Percentiles rank a stretch among this genome's conserved stretches.
Evolutionary conservation across 1,140 invertebrate species (phyloP).

Genomic region (Drosophila sturtevanti): DNA sequence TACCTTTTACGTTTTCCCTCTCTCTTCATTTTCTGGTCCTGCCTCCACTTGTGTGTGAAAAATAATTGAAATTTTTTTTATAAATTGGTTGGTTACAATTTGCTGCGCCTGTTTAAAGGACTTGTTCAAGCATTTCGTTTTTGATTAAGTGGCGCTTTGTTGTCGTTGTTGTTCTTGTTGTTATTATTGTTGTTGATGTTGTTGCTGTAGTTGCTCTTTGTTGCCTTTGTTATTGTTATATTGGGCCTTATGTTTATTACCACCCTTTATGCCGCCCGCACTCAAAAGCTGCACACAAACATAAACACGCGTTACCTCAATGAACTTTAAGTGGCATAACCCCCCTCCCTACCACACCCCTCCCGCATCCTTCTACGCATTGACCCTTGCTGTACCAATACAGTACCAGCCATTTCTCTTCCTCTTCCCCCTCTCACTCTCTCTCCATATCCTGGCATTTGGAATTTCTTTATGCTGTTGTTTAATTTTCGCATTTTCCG

Average conservation of each 20-base stretch:
- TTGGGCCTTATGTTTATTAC: conserved; percentile 66
- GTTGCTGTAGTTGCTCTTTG: conserved; percentile 47
- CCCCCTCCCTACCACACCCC: not conserved
- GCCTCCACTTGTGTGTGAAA: not conserved
- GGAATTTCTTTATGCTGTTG: conserved; percentile 21
- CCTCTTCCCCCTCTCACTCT: no score
- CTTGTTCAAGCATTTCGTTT: conserved; percentile 39
- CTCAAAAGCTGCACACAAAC: not conserved
- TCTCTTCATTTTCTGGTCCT: no score
- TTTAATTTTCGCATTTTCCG: conserved; percentile 81
- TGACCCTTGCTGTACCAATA: not conserved
- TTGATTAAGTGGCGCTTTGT: conserved; percentile 63
- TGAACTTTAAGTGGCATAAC: conserved; percentile 64
- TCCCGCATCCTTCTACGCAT: not conserved
- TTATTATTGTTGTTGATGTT: conserved; percentile 22
- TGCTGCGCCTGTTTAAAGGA: conserved; percentile 14
- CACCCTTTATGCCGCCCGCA: conserved; percentile 36
- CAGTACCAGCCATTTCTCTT: not conserved
- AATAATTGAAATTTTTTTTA: conserved; percentile 22
- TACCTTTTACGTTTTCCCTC: no score
- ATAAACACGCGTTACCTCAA: conserved; percentile 66
- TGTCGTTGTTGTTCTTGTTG: conserved; percentile 48
- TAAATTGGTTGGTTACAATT: conserved; percentile 33
- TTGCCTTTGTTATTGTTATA: conserved; percentile 33
- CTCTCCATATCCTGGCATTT: not conserved